Conservation (phyloP, 2,113 vertebrate species). For the Sigmodon hispidus region DNA sequence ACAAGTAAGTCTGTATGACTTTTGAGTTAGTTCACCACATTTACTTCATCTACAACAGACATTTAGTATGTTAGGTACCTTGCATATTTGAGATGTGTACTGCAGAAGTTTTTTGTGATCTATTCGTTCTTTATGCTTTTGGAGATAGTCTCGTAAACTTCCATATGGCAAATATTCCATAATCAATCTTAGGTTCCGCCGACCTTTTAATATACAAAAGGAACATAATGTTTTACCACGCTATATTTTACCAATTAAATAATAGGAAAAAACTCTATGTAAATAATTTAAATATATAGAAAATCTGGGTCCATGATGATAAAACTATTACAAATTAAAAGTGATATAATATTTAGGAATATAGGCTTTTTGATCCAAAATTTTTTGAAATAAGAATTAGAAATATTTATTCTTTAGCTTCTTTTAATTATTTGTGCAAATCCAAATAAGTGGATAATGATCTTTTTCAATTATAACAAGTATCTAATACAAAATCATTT, state of each 20-base stretch:
- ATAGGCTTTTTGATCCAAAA: not conserved
- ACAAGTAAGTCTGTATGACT: constrained; percentile 34
- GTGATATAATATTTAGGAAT: constrained; percentile 20
- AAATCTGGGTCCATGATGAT: constrained; percentile 36
- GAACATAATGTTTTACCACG: constrained; percentile 52
- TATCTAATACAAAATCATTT: constrained; percentile 37
- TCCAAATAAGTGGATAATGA: constrained; percentile 15
- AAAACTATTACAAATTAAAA: constrained; percentile 55
- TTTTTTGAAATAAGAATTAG: constrained; percentile 35
- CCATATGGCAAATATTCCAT: constrained; percentile 99
- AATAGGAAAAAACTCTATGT: constrained; percentile 59
- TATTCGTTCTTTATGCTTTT: constrained; percentile 94
- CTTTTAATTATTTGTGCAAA: constrained; percentile 39
- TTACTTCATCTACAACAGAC: not conserved
- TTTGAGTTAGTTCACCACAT: constrained; percentile 46
- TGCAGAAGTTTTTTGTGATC: constrained; percentile 95
- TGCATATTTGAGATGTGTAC: constrained; percentile 97
- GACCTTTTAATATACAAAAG: constrained; percentile 86
- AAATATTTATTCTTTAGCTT: constrained; percentile 52
- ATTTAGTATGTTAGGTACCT: constrained; percentile 86
- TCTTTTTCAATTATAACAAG: not conserved
- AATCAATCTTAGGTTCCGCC: constrained; percentile 95
- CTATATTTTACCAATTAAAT: not conserved
- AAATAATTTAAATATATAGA: constrained; percentile 34
- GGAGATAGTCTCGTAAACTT: constrained; percentile 97